Evolutionary conservation across 2,888 invertebrate genomes (phyloP).

Genomic region (Keiferia lycopersicella): DNA sequence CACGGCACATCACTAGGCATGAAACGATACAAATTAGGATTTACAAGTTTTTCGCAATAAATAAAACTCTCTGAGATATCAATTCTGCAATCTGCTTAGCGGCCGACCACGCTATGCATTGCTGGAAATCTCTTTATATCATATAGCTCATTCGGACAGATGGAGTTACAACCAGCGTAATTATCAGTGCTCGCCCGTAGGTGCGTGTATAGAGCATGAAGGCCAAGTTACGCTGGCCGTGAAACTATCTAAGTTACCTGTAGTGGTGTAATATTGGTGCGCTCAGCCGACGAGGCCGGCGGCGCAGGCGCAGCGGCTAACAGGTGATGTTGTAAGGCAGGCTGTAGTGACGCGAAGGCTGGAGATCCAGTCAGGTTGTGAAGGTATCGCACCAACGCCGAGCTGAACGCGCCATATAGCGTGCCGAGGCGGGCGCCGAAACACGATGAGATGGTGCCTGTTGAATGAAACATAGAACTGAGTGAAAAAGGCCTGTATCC

Average conservation of each 20-base stretch:
- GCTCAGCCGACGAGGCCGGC: background rate
- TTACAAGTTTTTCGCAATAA: no score
- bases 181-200: no score
- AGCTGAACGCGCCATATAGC: conserved; percentile 88
- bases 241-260: conserved; percentile 33
- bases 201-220: no score
- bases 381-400: conserved; percentile 89
- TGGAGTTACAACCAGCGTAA: no score
- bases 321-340: conserved; percentile 68
- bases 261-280: conserved; percentile 8
- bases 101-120: conserved; percentile 61
- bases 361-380: conserved; percentile 78
- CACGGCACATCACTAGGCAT: no score
- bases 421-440: conserved; percentile 87
- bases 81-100: conserved; percentile 83
- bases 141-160: no score
- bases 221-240: no score
- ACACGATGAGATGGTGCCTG: conserved; percentile 87
- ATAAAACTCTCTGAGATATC: no score
- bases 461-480: conserved; percentile 29
- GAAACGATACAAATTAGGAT: no score
- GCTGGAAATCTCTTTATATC: no score
- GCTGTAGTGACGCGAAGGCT: conserved; percentile 62
- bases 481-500: background rate
- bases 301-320: conserved; percentile 51